These are phyloP conservation scores for Columba livia DNA, from an alignment of 2,113 vertebrate genomes.

Conservation along the genomic window DNA sequence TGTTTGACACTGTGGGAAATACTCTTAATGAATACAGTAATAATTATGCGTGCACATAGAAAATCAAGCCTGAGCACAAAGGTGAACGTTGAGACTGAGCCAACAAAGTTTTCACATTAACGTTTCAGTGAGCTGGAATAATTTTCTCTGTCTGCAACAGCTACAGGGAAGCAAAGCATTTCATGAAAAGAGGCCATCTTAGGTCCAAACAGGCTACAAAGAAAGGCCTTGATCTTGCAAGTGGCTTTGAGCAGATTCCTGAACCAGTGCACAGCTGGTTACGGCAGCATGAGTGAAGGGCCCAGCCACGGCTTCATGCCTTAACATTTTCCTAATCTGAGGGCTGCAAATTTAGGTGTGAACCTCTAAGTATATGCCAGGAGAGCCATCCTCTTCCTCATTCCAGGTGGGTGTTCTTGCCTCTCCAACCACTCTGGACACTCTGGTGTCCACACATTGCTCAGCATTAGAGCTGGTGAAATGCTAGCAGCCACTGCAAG, in stretches of 20 bases:
- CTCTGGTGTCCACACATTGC: not conserved
- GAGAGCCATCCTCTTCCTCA: not conserved
- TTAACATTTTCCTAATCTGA: not conserved
- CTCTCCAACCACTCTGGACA: not conserved
- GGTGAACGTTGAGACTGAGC: not conserved
- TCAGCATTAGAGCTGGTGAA: not conserved
- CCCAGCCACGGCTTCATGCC: not conserved
- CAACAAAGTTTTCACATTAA: not conserved
- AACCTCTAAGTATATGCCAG: not conserved
- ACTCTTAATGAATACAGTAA: not conserved
- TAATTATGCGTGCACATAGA: not conserved
- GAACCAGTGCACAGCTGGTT: rapidly evolving
- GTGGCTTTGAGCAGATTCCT: conserved; percentile 8
- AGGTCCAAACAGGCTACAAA: not conserved
- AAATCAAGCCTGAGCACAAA: conserved; percentile 19
- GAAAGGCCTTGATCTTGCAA: conserved; percentile 14
- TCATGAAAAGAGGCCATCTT: not conserved
- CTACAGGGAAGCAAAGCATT: not conserved
- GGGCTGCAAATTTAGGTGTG: not conserved
- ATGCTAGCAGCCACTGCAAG: not conserved
- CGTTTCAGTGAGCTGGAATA: not conserved
- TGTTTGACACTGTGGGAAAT: conserved; percentile 11
- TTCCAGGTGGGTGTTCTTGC: not conserved
- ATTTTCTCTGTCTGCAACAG: not conserved
- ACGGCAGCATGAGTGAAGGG: not conserved